Evolutionary conservation across 2,888 invertebrate species (phyloP), one percentile per base, ranked within the genome.

Genomic region (Pterostichus niger): DNA sequence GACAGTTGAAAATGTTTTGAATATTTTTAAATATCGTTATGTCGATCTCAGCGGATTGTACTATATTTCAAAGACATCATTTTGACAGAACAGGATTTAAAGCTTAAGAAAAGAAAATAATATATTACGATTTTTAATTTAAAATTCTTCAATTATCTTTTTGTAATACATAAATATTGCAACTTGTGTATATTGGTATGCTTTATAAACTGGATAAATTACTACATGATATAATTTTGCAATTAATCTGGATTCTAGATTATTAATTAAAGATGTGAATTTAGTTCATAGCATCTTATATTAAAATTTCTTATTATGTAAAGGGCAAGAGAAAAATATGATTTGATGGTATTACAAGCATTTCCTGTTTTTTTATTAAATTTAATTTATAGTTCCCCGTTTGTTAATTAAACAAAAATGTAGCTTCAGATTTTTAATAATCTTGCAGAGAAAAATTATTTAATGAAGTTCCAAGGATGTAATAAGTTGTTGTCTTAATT

Each of bases 401-500:
- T 40, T 64, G 64, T 46, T 71, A 71, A 71, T 71, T 71, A 71
- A 71, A 71, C 71, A 64, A 49, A 46, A 71, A 71, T 71, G 44
- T 46, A 24, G 44, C 11, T 46, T 46, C 44, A 46, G 5, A 71
- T 71, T 71, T 71, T 46, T 71, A 49, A 71, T 46, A 71, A 17
- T 46, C 71, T 71, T 11, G 17, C 17, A 13, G 46, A 71, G 46
- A 71, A 71, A 68, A 71, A 71, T 40, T 71, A 71, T 71, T 71
- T 79, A 79, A 79, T 79, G 79, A 79, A 64, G 79, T 79, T 64
- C 79, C 46, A 11, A 44, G 79, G 79, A 79, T 79, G 79, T 79
- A 79, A 79, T 79, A 79, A 79, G 59, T 78, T 78, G 79, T 68
- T 79, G 56, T 79, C 79, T 79, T 79, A 79, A 79, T 79, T 79